A percentile compares a stretch with the other conserved stretches of the same genome.
Conservation (phyloP, 1,140 invertebrate genomes). For the Lordiphosa mommai region DNA sequence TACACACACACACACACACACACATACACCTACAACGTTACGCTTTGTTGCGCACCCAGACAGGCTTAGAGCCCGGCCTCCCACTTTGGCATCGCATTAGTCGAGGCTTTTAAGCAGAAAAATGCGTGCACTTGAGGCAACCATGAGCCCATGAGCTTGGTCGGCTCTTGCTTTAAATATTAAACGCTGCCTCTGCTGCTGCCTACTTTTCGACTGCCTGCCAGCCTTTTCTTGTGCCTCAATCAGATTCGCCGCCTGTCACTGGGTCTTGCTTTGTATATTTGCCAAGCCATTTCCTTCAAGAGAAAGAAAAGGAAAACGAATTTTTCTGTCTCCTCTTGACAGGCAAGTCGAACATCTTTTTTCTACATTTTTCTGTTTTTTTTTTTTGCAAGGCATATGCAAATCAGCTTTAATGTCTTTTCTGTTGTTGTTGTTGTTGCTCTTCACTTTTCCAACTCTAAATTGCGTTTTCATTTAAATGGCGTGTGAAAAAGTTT, state of each 20-base stretch:
- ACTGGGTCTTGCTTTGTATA: conserved; percentile 30
- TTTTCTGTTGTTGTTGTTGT: conserved; percentile 11
- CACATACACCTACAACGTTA: conserved; percentile 32
- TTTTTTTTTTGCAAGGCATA: conserved; percentile 42
- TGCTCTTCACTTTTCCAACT: conserved; percentile 18
- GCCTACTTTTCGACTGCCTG: conserved; percentile 42
- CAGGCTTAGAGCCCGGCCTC: conserved; percentile 47
- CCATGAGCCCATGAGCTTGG: not conserved
- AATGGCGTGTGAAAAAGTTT: conserved; percentile 60
- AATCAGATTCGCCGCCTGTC: conserved; percentile 18
- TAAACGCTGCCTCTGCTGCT: conserved; percentile 21
- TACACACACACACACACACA: conserved; percentile 21
- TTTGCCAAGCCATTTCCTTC: conserved; percentile 54
- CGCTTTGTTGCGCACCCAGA: conserved; percentile 65
- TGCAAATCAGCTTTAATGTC: conserved; percentile 74
- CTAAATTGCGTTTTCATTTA: conserved; percentile 72
- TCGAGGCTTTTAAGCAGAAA: conserved; percentile 76
- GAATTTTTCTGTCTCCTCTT: conserved; percentile 2
- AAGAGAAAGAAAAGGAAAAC: conserved; percentile 5
- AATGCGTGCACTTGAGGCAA: conserved; percentile 70
- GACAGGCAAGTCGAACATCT: conserved; percentile 35
- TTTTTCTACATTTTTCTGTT: conserved; percentile 12
- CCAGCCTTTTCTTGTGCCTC: conserved; percentile 2
- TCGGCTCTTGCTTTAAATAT: conserved; percentile 37
- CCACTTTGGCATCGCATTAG: conserved; percentile 57